Evolutionary conservation across 2,113 vertebrate genomes (phyloP).

Genomic region (Sylvia atricapilla): DNA sequence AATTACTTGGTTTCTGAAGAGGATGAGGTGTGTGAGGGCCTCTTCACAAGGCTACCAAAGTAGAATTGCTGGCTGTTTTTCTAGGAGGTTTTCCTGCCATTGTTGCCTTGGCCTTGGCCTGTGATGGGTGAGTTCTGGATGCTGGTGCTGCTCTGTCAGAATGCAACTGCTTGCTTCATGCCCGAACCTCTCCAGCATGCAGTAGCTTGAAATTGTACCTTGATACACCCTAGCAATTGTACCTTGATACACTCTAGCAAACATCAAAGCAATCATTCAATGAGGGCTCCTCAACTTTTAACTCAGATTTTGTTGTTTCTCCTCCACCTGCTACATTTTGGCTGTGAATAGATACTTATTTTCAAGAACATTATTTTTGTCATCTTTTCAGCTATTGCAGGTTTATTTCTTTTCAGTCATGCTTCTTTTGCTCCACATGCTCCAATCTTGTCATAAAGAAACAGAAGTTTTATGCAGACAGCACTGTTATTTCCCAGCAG

Average conservation of each 20-base stretch:
- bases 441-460: background rate
- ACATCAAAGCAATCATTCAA: background rate
- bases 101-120: background rate
- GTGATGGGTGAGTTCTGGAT: background rate
- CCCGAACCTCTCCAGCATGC: background rate
- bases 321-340: background rate
- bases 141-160: background rate
- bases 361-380: background rate
- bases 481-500: background rate
- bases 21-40: background rate
- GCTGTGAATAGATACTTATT: background rate
- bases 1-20: background rate
- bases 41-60: background rate
- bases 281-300: background rate
- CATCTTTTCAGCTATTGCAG: background rate
- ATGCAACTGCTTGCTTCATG: background rate
- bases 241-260: background rate
- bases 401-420: background rate
- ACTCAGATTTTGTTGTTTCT: background rate
- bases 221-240: background rate
- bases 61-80: background rate
- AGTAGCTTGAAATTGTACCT: background rate
- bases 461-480: background rate
- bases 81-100: background rate
- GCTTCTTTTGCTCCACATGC: background rate